phyloP scores from a whole-genome alignment of 2,888 invertebrate species.

The Schizaphis graminum region DNA sequence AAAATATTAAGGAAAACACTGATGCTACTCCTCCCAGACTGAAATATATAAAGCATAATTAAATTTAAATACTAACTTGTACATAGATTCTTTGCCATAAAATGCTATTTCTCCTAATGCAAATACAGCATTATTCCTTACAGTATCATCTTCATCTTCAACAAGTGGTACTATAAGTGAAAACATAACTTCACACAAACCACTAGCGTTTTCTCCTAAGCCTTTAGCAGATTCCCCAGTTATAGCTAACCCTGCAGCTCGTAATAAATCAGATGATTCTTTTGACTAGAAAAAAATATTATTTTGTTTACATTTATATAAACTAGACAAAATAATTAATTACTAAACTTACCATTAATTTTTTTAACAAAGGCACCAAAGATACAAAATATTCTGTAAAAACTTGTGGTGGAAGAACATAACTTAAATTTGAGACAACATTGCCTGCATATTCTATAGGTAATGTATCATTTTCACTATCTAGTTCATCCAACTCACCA shows the following conservation, averaged over 20 bases:
- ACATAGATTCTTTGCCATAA: slow-evolving; percentile 77
- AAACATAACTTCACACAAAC: slow-evolving; percentile 74
- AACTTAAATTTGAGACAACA: slow-evolving; percentile 60
- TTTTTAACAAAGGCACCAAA: slow-evolving; percentile 53
- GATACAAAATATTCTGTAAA: slow-evolving; percentile 45
- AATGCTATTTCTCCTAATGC: slow-evolving; percentile 82
- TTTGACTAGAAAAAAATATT: slow-evolving; percentile 50
- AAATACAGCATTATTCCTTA: slow-evolving; percentile 83
- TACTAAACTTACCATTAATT: slow-evolving; percentile 50
- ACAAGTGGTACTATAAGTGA: slow-evolving; percentile 77
- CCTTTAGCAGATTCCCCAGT: slow-evolving; percentile 81
- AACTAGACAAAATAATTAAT: not conserved
- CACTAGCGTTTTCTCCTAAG: slow-evolving; percentile 72
- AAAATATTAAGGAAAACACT: not conserved
- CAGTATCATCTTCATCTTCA: slow-evolving; percentile 78
- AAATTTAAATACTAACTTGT: slow-evolving; percentile 33
- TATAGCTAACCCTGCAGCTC: slow-evolving; percentile 81
- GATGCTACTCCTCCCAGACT: not conserved
- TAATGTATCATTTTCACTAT: slow-evolving; percentile 62
- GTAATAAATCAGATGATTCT: slow-evolving; percentile 68
- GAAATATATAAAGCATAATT: not conserved
- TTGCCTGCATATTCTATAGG: slow-evolving; percentile 55
- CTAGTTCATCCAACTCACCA: slow-evolving; percentile 59
- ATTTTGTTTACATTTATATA: not conserved
- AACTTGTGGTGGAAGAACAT: slow-evolving; percentile 52